phyloP scores from a whole-genome alignment of 1,140 invertebrate genomes.

The Drosophila albomicans region DNA sequence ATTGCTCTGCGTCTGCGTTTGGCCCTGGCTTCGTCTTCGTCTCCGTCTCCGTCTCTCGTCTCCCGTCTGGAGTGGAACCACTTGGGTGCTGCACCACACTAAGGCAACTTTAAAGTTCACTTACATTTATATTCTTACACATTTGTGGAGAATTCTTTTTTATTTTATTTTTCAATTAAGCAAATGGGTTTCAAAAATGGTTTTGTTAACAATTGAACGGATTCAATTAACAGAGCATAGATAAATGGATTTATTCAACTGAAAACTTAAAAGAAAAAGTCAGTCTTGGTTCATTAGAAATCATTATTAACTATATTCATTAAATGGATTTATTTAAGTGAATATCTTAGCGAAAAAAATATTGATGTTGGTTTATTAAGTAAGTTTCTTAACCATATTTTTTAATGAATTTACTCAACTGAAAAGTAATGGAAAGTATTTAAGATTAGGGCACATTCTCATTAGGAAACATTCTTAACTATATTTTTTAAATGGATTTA shows the following conservation, averaged over 20 bases:
- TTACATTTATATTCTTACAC: constrained; percentile 44
- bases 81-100: constrained; percentile 8
- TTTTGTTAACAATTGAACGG: neutral
- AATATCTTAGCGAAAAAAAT: no score
- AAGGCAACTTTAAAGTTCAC: constrained; percentile 58
- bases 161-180: constrained; percentile 63
- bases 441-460: no score
- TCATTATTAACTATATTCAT: no score
- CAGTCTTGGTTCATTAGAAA: no score
- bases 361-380: no score
- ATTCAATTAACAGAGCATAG: neutral
- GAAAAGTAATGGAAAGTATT: no score
- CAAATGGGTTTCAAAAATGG: constrained; percentile 50
- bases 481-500: no score
- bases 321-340: no score
- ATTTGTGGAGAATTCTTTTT: constrained; percentile 18
- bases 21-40: constrained; percentile 25
- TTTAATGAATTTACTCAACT: no score
- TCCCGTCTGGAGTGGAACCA: constrained; percentile 3
- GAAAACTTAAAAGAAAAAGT: neutral
- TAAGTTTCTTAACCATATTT: no score
- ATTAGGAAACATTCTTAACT: no score
- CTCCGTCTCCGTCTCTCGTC: neutral
- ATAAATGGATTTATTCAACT: neutral
- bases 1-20: constrained; percentile 51